These are phyloP conservation scores for Theropithecus gelada DNA, from an alignment of 2,113 vertebrate genomes.

Conservation along the genomic window DNA sequence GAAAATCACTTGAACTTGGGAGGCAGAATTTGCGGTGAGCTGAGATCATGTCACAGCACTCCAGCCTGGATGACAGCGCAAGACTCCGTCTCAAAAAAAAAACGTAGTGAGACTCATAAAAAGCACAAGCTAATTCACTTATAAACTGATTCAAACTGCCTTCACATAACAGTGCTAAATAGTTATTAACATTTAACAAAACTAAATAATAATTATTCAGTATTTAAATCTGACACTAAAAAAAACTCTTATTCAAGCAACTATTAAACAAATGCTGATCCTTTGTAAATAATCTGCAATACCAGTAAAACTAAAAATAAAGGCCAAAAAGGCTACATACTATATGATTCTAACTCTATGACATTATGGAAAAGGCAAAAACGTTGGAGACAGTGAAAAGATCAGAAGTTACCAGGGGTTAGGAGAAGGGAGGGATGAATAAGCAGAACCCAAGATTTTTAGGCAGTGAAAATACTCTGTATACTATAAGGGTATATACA, in stretches of 20 bases:
- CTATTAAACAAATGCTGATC: neutral
- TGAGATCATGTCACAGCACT: no score
- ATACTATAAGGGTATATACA: neutral
- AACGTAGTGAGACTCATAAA: neutral
- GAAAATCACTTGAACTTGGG: no score
- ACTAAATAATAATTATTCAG: neutral
- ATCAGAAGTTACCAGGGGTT: neutral
- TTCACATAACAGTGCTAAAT: neutral
- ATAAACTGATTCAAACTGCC: neutral
- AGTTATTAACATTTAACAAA: constrained; percentile 24
- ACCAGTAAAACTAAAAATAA: neutral
- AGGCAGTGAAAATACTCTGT: neutral
- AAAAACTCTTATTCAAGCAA: constrained; percentile 1
- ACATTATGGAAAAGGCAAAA: neutral
- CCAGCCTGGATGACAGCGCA: no score
- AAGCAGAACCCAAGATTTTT: neutral
- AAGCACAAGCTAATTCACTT: neutral
- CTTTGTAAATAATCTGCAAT: neutral
- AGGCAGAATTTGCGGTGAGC: no score
- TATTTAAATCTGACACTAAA: constrained; percentile 12
- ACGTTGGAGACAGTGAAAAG: neutral
- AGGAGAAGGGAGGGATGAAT: neutral
- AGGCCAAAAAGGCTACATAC: neutral
- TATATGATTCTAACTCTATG: neutral
- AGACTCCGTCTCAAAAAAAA: no score